phyloP scores from a whole-genome alignment of 2,113 vertebrate species.

The Eulacestoma nigropectus region DNA sequence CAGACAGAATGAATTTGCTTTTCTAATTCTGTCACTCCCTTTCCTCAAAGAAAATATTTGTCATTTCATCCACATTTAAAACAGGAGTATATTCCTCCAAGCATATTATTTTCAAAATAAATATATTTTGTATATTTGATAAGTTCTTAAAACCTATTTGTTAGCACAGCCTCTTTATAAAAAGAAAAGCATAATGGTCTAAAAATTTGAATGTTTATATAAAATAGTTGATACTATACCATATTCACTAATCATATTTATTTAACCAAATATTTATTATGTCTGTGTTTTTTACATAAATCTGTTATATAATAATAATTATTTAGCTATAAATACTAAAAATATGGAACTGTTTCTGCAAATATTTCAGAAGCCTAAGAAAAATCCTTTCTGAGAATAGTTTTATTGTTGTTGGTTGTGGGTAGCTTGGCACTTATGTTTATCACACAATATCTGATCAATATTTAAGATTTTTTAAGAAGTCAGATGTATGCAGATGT shows the following conservation, averaged over 20 bases:
- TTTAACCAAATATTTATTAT: background rate
- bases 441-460: background rate
- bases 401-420: background rate
- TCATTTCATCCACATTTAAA: background rate
- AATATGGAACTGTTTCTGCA: background rate
- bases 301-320: background rate
- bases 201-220: background rate
- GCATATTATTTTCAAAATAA: background rate
- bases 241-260: background rate
- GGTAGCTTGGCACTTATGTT: background rate
- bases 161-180: background rate
- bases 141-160: background rate
- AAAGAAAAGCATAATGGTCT: background rate
- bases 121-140: background rate
- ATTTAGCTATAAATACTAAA: constrained; percentile 3
- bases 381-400: background rate
- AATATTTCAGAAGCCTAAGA: background rate
- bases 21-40: background rate
- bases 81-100: background rate
- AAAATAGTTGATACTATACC: background rate
- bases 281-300: background rate
- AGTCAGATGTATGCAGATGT: background rate
- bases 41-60: background rate
- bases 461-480: background rate
- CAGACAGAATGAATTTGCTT: constrained; percentile 12